Percentiles rank a stretch among this genome's conserved stretches.
These are phyloP conservation scores for Tichodroma muraria DNA, from an alignment of 2,113 vertebrate genomes.

Conservation along the genomic window DNA sequence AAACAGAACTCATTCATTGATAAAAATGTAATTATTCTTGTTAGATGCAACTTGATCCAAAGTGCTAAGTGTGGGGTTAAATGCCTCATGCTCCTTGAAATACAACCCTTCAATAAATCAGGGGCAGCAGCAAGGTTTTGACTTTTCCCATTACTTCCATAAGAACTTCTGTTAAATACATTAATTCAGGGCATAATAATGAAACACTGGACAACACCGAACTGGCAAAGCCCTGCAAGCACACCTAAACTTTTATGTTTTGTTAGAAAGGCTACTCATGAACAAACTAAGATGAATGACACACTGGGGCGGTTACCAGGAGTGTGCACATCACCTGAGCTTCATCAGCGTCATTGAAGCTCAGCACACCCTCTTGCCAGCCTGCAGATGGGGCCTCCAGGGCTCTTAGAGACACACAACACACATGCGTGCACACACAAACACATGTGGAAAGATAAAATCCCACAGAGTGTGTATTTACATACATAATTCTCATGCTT, in stretches of 20 bases:
- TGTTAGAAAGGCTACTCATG: not conserved
- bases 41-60: not conserved
- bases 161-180: not conserved
- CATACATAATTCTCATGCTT: not conserved
- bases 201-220: not conserved
- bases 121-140: not conserved
- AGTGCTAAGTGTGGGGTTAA: not conserved
- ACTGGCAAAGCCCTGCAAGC: not conserved
- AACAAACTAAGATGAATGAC: not conserved
- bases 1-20: not conserved
- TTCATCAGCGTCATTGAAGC: not conserved
- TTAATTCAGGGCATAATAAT: not conserved
- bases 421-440: accelerated
- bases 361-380: not conserved
- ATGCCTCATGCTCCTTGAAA: not conserved
- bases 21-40: not conserved
- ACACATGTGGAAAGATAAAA: not conserved
- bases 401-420: not conserved
- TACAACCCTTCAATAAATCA: not conserved
- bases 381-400: not conserved
- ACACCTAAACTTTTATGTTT: not conserved
- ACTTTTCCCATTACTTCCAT: not conserved
- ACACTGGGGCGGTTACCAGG: not conserved
- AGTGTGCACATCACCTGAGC: not conserved
- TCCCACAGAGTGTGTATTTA: not conserved